phyloP scores from a whole-genome alignment of 1,140 invertebrate species.

The Coenobita brevimanus region DNA sequence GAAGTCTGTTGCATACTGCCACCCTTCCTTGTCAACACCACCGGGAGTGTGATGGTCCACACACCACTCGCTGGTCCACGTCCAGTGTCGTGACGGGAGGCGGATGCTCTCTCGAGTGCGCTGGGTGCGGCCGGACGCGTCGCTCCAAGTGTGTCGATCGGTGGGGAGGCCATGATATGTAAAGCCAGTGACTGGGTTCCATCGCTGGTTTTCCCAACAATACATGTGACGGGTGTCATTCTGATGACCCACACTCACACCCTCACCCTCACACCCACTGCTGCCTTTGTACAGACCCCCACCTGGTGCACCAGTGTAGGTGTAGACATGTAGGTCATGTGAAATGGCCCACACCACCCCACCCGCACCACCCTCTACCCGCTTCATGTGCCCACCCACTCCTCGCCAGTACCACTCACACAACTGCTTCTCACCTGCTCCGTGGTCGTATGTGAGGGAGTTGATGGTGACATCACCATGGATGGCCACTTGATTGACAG shows the following conservation, averaged over 20 bases:
- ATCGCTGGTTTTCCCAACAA: constrained; percentile 94
- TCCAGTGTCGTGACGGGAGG: constrained; percentile 88
- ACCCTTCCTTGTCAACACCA: constrained; percentile 92
- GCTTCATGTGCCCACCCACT: constrained; percentile 87
- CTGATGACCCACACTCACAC: constrained; percentile 86
- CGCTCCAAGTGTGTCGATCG: constrained; percentile 87
- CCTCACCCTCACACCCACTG: constrained; percentile 80
- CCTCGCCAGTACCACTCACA: constrained; percentile 79
- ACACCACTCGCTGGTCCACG: constrained; percentile 93
- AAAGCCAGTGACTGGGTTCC: constrained; percentile 93
- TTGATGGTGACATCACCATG: constrained; percentile 82
- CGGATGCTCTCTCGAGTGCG: constrained; percentile 88
- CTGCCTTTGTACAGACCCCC: constrained; percentile 85
- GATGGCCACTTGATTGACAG: constrained; percentile 81
- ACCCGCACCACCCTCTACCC: constrained; percentile 82
- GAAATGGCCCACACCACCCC: constrained; percentile 92
- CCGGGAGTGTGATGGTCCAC: constrained; percentile 90
- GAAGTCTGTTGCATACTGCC: constrained; percentile 96
- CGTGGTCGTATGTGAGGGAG: constrained; percentile 80
- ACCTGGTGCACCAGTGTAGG: constrained; percentile 90
- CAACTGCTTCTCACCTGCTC: constrained; percentile 71
- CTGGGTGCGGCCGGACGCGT: constrained; percentile 86
- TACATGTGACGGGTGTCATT: constrained; percentile 87
- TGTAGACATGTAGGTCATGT: constrained; percentile 87
- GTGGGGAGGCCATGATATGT: constrained; percentile 88